Conservation (phyloP, 2,113 vertebrate genomes). For the Struthio camelus region DNA sequence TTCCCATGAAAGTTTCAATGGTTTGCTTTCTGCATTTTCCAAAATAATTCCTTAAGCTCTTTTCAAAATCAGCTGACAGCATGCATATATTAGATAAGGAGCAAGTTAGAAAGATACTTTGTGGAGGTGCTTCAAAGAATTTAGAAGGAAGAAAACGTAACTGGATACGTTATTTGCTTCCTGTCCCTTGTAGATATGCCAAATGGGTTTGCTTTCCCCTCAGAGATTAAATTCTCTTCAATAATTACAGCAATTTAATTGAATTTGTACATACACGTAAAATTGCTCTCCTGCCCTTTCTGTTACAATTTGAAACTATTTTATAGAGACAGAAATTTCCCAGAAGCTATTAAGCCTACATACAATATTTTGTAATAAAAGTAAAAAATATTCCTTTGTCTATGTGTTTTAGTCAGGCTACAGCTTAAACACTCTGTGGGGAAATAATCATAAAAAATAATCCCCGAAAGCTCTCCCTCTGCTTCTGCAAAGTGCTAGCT, state of each 20-base stretch:
- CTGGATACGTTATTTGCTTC: not conserved
- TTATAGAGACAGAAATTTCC: not conserved
- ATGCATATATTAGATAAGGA: not conserved
- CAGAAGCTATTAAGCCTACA: not conserved
- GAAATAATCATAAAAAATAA: not conserved
- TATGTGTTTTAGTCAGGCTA: not conserved
- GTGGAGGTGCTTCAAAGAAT: not conserved
- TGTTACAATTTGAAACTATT: not conserved
- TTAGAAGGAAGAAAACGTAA: not conserved
- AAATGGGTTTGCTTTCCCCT: not conserved
- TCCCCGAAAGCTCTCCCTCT: not conserved
- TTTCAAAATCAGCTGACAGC: not conserved
- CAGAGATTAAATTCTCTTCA: constrained; percentile 14
- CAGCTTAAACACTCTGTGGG: not conserved
- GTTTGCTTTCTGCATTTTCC: not conserved
- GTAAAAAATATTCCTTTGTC: not conserved
- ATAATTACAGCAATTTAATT: constrained; percentile 18
- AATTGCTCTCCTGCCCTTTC: not conserved
- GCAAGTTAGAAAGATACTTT: not conserved
- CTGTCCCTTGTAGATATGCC: not conserved
- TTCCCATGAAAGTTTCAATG: not conserved
- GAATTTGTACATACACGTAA: not conserved
- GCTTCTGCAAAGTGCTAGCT: not conserved
- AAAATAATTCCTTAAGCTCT: not conserved
- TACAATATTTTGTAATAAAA: not conserved